phyloP scores from a whole-genome alignment of 2,797 vertebrate genomes.

The Diplodus puntazzo region DNA sequence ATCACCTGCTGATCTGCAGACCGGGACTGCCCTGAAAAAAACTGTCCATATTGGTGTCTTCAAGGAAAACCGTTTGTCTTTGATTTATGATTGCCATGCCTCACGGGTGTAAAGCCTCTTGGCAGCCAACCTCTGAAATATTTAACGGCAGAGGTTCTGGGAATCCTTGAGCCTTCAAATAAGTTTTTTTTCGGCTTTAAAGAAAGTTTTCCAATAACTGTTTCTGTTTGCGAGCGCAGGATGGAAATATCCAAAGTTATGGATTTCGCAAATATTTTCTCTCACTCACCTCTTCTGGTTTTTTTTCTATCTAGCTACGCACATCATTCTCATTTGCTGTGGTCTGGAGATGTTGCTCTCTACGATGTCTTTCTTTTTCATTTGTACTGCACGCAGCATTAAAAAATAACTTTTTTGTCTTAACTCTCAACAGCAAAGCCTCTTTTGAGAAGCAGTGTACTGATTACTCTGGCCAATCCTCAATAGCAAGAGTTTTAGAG shows the following conservation, averaged over 20 bases:
- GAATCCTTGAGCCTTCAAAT: slow-evolving; percentile 25
- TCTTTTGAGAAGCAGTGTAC: not conserved
- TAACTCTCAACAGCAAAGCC: not conserved
- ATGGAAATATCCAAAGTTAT: not conserved
- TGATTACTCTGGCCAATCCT: too few species aligned
- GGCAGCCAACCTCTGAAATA: slow-evolving; percentile 16
- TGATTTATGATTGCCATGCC: slow-evolving; percentile 24
- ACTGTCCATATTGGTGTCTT: not conserved
- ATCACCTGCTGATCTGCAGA: slow-evolving; percentile 19
- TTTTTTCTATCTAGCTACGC: not conserved
- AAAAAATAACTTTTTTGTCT: not conserved
- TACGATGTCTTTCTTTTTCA: not conserved
- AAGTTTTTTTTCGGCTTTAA: slow-evolving; percentile 1
- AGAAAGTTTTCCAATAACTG: not conserved
- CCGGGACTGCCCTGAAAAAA: slow-evolving; percentile 1
- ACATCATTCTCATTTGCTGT: not conserved
- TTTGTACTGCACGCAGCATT: not conserved
- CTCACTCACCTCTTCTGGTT: not conserved
- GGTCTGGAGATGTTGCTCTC: not conserved
- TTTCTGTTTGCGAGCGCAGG: not conserved
- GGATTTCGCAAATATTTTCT: not conserved
- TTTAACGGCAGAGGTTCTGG: slow-evolving; percentile 1
- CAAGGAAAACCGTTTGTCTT: slow-evolving; percentile 17
- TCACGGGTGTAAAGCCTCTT: not conserved
- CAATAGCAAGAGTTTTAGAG: too few species aligned